A percentile compares a stretch with the other conserved stretches of the same genome.
phyloP scores from a whole-genome alignment of 2,113 vertebrate genomes.

The Beaufortia kweichowensis region DNA sequence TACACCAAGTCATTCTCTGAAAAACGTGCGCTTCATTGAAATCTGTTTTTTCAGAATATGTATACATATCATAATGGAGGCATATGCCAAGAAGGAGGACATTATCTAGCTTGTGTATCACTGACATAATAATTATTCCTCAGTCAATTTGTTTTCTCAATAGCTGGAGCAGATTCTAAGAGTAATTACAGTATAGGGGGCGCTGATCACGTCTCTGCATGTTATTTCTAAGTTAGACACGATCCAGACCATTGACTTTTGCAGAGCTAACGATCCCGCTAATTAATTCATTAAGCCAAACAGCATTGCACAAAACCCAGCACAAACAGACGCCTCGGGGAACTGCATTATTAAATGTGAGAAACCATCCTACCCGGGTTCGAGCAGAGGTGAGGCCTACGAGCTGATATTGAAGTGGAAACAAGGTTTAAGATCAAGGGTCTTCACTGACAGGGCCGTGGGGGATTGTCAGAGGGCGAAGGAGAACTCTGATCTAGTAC shows the following conservation, averaged over 20 bases:
- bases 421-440: constrained; percentile 32
- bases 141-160: constrained; percentile 35
- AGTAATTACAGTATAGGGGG: constrained; percentile 46
- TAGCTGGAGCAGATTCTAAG: constrained; percentile 6
- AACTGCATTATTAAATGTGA: constrained; percentile 23
- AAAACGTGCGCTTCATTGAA: too few species aligned
- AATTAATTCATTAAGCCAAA: constrained; percentile 49
- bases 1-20: too few species aligned
- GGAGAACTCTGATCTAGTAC: background rate
- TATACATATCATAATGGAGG: too few species aligned
- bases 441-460: background rate
- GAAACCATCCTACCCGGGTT: background rate
- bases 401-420: background rate
- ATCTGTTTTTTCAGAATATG: too few species aligned
- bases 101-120: background rate
- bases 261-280: constrained; percentile 47
- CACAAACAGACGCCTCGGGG: constrained; percentile 30
- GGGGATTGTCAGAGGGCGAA: background rate
- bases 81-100: background rate
- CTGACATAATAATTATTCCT: background rate
- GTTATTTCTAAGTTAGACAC: constrained; percentile 45
- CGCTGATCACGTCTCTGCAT: constrained; percentile 44
- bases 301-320: constrained; percentile 18
- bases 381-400: constrained; percentile 6
- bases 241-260: constrained; percentile 49